Conservation (phyloP, 1,140 invertebrate genomes). For the Polypedilum vanderplanki region DNA sequence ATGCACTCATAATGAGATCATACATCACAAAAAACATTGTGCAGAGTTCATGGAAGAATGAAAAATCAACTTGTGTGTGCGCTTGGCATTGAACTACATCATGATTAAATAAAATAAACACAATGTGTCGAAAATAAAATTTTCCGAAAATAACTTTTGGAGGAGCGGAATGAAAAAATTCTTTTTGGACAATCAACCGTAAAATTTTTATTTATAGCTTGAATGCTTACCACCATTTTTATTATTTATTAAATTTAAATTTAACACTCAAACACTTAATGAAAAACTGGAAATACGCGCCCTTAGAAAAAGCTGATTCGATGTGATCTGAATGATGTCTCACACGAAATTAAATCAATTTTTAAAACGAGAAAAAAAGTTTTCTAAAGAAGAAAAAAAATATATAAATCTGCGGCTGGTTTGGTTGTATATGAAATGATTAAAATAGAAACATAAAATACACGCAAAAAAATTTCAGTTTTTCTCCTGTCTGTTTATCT, state of each 20-base stretch:
- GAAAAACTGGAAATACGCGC: neutral
- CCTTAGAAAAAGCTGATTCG: neutral
- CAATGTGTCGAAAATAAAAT: neutral
- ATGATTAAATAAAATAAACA: constrained; percentile 19
- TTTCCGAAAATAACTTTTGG: constrained; percentile 21
- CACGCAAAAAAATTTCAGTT: constrained; percentile 21
- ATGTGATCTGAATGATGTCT: neutral
- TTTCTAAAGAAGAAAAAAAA: neutral
- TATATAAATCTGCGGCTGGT: neutral
- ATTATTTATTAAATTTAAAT: neutral
- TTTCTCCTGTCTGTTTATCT: constrained; percentile 21
- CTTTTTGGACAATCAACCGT: neutral
- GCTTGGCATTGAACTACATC: constrained; percentile 20
- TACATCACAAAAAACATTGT: neutral
- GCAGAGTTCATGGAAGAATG: constrained; percentile 11
- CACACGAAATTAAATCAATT: constrained; percentile 21
- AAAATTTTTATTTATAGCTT: neutral
- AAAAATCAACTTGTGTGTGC: neutral
- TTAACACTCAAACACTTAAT: neutral
- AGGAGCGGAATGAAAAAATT: neutral
- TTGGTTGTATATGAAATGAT: constrained; percentile 13
- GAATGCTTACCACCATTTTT: constrained; percentile 12
- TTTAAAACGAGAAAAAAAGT: neutral
- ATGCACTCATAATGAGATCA: too few relatives aligned
- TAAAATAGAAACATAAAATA: constrained; percentile 29